Evolutionary conservation across 92 coral and sea anemone genomes (phyloP), one percentile per base, ranked within the genome.

Genomic region (Pocillopora grandis): DNA sequence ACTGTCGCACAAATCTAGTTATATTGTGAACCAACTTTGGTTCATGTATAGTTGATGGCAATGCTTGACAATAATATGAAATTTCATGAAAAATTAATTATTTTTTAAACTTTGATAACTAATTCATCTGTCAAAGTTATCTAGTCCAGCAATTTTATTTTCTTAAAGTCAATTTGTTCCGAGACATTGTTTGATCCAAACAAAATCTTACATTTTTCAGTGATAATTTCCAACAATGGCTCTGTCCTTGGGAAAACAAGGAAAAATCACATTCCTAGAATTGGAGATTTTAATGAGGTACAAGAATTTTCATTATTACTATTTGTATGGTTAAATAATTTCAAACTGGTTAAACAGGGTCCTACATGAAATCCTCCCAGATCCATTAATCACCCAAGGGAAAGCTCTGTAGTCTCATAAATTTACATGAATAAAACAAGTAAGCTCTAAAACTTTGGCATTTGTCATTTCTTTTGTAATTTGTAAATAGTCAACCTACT

Each of bases 231-330:
- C 36, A 97, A 97, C 83, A 94, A 87, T 89, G 99, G 99, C 17
- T 92, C 95, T 36, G 88, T 97, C 35, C 73, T 97, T 31, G 99
- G 99, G 27, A 97, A 97, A 82, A 90, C 99, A 87, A 92, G 99
- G 85, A 97, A 97, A 82, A 97, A 97, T 71, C 99, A 97, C 86
- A 97, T 97, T 83, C 99, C 99, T 18, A 87, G 99, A 86, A 88
- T 97, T 66, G 99, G 99, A 63, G 99, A 97, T 79, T 97, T 97
- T 71, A 97, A 94, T 72, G 99, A 97, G 98, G 99, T 94, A 87
- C 36, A 0, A 49, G 15, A 72, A 0, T 16, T 33, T 35, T 10
- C 62, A 9, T 13, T 10, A 12, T 7, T 58, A 12, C 2, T 31
- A 1, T 16, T 18, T 13, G 15, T 42, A 10, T 15, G 21, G 1